A percentile compares a stretch with the other conserved stretches of the same genome.
Evolutionary conservation across 2,113 vertebrate genomes (phyloP).

Genomic region (Sapayoa aenigma): DNA sequence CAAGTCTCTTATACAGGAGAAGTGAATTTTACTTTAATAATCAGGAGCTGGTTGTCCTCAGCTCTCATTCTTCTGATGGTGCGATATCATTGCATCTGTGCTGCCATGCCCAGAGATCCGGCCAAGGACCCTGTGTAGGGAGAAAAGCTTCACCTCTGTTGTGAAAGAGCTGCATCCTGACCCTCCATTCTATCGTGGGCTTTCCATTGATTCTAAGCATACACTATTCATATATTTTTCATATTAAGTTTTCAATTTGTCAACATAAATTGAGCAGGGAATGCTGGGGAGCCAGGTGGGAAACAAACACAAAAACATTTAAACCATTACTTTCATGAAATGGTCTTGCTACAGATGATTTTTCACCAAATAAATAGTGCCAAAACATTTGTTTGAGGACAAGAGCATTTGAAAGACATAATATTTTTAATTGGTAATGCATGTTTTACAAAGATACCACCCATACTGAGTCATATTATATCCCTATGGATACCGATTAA

Average conservation of each 20-base stretch:
- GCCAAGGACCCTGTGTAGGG: not conserved
- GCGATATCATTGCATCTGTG: not conserved
- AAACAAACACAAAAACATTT: not conserved
- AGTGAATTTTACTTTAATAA: not conserved
- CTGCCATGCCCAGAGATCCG: not conserved
- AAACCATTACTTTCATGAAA: not conserved
- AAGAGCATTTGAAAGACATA: not conserved
- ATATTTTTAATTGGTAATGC: not conserved
- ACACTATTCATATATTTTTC: not conserved
- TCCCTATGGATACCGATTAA: not conserved
- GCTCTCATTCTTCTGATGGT: not conserved
- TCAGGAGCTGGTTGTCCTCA: not conserved
- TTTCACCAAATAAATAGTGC: not conserved
- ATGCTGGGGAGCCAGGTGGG: accelerated
- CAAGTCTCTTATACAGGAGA: not conserved
- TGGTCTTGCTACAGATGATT: not conserved
- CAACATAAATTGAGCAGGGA: not conserved
- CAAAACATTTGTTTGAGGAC: not conserved
- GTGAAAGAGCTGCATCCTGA: not conserved
- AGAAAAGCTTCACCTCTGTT: not conserved
- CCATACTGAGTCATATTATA: not conserved
- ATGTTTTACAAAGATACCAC: not conserved
- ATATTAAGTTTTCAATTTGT: not conserved
- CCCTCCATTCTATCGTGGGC: not conserved
- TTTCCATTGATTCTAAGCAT: not conserved